Base-by-base conservation (phyloP, 2,888 invertebrate species). In the Synergus gifuensis region DNA sequence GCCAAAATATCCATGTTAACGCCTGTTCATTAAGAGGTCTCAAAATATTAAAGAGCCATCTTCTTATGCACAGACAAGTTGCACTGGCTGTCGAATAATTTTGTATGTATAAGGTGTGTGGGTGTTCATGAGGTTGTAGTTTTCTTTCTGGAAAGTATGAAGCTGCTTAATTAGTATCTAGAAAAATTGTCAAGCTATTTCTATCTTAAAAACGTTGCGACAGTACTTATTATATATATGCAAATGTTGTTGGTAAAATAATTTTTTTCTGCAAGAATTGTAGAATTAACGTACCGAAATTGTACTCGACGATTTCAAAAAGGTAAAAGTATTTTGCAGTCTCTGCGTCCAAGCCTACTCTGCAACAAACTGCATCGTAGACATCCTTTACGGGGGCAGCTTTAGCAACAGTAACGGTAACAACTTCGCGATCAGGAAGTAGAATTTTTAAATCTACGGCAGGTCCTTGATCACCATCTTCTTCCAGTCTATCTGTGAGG, bases 21-120 rank as follows among this genome's bases (percentile, higher is more conserved):
- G 97, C 97, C 88, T 95, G 95, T 79, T 95, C 92, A 86, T 95
- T 95, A 11, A 96, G 92, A 89, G 95, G 95, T 84, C 95, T 95
- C 82, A 94, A 93, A 64, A 96, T 93, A 63, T 95, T 95, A 93
- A 98, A 98, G 82, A 98, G 92, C 98, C 98, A 98, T 92, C 97
- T 96, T 82, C 97, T 94, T 67, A 99, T 94, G 82, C 97, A 95
- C 67, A 99, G 94, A 91, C 99, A 99, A 73, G 98, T 98, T 85
- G 98, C 97, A 58, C 98, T 98, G 54, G 99, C 99, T 14, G 99
- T 99, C 85, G 98, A 98, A 92, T 99, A 99, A 93, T 99, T 99
- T 93, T 99, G 99, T 87, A 99, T 98, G 93, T 99, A 99, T 84
- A 99, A 94, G 88, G 98, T 97, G 93, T 99, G 99, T 0, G 99